Evolutionary conservation across 2,888 invertebrate genomes (phyloP).

Genomic region (Halictus quadricinctus): DNA sequence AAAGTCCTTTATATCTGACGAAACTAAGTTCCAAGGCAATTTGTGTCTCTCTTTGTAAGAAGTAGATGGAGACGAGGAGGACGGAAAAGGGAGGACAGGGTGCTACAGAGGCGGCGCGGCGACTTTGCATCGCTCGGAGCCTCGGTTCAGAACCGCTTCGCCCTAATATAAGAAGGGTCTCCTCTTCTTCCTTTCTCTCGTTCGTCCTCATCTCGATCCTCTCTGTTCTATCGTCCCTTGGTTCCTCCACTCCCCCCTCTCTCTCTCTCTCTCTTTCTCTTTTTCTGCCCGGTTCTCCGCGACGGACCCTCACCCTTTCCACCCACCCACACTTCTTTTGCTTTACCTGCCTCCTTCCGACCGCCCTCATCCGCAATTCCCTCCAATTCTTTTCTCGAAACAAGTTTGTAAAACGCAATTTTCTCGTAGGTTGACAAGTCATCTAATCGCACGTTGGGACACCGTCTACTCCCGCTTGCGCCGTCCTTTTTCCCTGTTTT

Average conservation of each 20-base stretch:
- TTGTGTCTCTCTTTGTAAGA: constrained; percentile 81
- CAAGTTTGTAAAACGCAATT: constrained; percentile 86
- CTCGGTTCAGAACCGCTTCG: constrained; percentile 64
- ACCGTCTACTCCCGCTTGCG: constrained; percentile 41
- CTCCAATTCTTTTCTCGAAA: constrained; percentile 84
- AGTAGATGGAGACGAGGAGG: constrained; percentile 65
- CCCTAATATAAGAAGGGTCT: constrained; percentile 57
- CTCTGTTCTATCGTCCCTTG: constrained; percentile 38
- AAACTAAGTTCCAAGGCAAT: constrained; percentile 82
- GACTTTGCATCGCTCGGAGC: constrained; percentile 78
- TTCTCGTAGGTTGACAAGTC: constrained; percentile 85
- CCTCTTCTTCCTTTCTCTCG: constrained; percentile 39
- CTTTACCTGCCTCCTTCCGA: constrained; percentile 70
- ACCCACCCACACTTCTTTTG: constrained; percentile 69
- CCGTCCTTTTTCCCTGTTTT: constrained; percentile 20
- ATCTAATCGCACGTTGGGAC: constrained; percentile 83
- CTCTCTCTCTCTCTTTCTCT: constrained; percentile 62
- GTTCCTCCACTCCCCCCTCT: constrained; percentile 60
- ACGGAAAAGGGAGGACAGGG: constrained; percentile 52
- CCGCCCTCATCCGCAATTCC: constrained; percentile 83
- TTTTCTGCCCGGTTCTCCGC: constrained; percentile 50
- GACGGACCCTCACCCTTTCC: constrained; percentile 53
- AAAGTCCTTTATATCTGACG: constrained; percentile 80
- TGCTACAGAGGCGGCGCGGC: constrained; percentile 71
- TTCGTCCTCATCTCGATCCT: constrained; percentile 54